These are phyloP conservation scores for Caenorhabditis uteleia DNA, from an alignment of 2,888 invertebrate genomes.

Conservation along the genomic window DNA sequence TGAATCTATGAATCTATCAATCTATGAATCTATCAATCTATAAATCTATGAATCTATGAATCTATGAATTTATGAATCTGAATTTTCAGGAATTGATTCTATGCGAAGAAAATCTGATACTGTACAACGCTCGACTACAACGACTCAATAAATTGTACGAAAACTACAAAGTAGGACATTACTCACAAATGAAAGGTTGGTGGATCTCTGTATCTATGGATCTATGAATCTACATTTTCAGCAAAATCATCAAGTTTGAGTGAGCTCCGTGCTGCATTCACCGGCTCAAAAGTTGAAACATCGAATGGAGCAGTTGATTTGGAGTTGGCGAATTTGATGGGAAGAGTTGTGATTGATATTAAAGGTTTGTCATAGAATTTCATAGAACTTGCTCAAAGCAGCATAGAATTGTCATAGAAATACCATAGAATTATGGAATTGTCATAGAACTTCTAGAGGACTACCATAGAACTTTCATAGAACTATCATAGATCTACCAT, in stretches of 20 bases:
- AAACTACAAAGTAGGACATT: constrained; percentile 37
- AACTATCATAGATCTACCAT: too few species aligned
- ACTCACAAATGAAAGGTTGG: constrained; percentile 44
- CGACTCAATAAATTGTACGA: constrained; percentile 47
- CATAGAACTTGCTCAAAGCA: too few species aligned
- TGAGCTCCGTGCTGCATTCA: constrained; percentile 49
- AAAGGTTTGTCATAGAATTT: too few species aligned
- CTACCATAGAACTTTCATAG: too few species aligned
- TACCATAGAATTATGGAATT: constrained; percentile 9
- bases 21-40: too few species aligned
- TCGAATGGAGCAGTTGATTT: constrained; percentile 51
- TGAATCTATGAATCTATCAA: neutral
- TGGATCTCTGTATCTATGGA: too few species aligned
- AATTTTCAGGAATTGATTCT: constrained; percentile 38
- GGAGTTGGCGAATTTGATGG: constrained; percentile 61
- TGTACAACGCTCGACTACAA: constrained; percentile 43
- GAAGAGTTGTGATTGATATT: constrained; percentile 61
- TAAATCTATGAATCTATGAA: too few species aligned
- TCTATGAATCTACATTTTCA: constrained; percentile 23
- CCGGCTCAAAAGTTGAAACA: constrained; percentile 17
- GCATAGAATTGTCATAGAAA: too few species aligned
- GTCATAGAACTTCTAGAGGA: neutral
- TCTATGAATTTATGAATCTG: neutral
- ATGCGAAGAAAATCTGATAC: constrained; percentile 42
- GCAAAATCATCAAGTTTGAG: constrained; percentile 50